Evolutionary conservation across 30 jellyfish, hydroid and myxozoan species (phyloP), one percentile per base, ranked within the genome.

Genomic region (Euphysa ruthae): DNA sequence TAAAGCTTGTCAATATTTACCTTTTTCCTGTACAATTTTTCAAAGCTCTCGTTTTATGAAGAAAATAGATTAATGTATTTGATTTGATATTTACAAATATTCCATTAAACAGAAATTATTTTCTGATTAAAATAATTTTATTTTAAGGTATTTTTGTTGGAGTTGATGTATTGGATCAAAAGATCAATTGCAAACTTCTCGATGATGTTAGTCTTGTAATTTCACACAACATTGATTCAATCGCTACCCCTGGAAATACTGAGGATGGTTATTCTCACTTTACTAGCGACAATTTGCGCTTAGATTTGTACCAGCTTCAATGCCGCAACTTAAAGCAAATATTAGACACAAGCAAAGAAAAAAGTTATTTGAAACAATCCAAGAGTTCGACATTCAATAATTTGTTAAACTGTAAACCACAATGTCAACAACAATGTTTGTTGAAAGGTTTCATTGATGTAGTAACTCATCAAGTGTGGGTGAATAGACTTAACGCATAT

Each of bases 391-490:
- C 49, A 0, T 12, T 68, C 27, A 7, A 30, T 32, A 68, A 42
- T 0, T 21, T 68, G 49, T 18, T 68, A 2, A 1, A 12, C 50
- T 16, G 80, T 8, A 68, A 43, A 22, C 1, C 43, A 42, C 15
- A 2, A 15, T 20, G 0, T 10, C 43, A 10, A 20, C 20, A 54
- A 43, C 44, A 42, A 5, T 12, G 69, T 7, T 43, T 68, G 25
- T 43, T 68, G 54, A 25, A 38, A 1, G 80, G 49, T 16, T 68
- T 68, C 16, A 23, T 68, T 14, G 54, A 38, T 26, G 69, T 30
- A 42, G 73, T 46, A 31, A 49, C 38, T 32, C 80, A 68, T 68
- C 46, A 68, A 7, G 74, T 68, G 5, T 68, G 80, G 80, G 29
- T 38, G 24, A 44, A 22, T 8, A 26, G 80, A 2, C 43, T 68